Evolutionary conservation across 2,888 invertebrate species (phyloP).

Genomic region (Melolontha melolontha): DNA sequence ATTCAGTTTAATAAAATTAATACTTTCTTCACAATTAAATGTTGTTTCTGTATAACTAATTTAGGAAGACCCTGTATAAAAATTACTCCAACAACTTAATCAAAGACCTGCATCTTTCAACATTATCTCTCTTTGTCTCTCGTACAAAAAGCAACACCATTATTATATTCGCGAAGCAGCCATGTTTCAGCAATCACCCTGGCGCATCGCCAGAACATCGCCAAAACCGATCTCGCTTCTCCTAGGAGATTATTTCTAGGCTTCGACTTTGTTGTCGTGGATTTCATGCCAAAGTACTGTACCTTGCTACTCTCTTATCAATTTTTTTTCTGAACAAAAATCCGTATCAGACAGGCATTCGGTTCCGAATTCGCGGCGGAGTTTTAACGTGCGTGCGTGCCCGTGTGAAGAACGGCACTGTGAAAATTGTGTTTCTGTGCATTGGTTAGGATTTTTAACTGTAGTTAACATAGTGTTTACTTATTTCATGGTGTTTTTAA

Average conservation of each 20-base stretch:
- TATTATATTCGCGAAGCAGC: conserved; percentile 11
- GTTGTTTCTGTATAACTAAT: no score
- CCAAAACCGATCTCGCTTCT: conserved; percentile 59
- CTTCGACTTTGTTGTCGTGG: conserved; percentile 56
- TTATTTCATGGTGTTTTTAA: conserved; percentile 13
- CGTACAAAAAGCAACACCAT: conserved; percentile 14
- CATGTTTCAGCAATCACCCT: neutral
- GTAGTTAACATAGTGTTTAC: neutral
- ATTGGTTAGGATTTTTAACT: no score
- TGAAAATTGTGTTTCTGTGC: no score
- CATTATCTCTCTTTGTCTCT: neutral
- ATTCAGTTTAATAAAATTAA: no score
- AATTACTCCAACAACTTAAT: no score
- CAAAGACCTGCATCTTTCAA: no score
- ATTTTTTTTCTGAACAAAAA: conserved; percentile 13
- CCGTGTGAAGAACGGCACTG: neutral
- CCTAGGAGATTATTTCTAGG: conserved; percentile 62
- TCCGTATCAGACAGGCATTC: neutral
- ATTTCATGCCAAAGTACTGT: conserved; percentile 57
- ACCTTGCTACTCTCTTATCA: conserved; percentile 33
- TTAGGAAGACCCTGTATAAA: no score
- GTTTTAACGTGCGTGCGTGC: neutral
- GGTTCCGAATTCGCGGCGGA: no score
- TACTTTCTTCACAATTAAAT: no score
- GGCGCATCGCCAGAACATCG: conserved; percentile 12